phyloP scores from a whole-genome alignment of 2,113 vertebrate species.

The Brachionichthys hirsutus region DNA sequence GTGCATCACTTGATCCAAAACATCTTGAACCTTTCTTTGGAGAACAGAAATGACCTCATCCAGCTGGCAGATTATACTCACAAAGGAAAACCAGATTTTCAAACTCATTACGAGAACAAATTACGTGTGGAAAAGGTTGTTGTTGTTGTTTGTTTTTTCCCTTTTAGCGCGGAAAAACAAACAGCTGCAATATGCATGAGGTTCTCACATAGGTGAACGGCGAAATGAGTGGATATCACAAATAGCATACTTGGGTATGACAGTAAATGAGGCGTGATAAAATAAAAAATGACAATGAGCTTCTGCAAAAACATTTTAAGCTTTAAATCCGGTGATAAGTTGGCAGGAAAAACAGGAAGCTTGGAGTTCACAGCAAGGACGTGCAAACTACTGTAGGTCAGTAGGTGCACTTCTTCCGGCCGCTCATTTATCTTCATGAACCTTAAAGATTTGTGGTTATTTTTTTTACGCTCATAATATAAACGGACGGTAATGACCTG shows the following conservation, averaged over 20 bases:
- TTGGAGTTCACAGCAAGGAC: constrained; percentile 77
- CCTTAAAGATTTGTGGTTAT: constrained; percentile 63
- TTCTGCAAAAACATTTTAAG: constrained; percentile 40
- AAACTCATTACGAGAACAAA: constrained; percentile 30
- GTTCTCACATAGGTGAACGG: constrained; percentile 15
- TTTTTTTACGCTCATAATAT: constrained; percentile 82
- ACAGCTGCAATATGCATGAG: constrained; percentile 33
- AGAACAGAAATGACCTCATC: constrained; percentile 56
- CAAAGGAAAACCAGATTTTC: constrained; percentile 38
- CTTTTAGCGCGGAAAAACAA: constrained; percentile 44
- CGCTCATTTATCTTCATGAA: constrained; percentile 74
- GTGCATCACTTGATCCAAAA: constrained; percentile 46
- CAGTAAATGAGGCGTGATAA: constrained; percentile 15
- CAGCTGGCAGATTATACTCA: constrained; percentile 45
- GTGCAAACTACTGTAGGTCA: constrained; percentile 85
- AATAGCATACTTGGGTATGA: constrained; percentile 13
- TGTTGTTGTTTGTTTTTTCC: too few relatives aligned
- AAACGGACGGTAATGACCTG: constrained; percentile 77
- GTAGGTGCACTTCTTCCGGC: constrained; percentile 73
- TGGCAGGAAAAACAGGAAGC: constrained; percentile 80
- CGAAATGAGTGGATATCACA: constrained; percentile 21
- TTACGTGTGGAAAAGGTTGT: constrained; percentile 2
- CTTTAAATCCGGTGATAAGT: constrained; percentile 61
- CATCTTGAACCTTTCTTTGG: constrained; percentile 56
- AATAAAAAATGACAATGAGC: constrained; percentile 33